Conservation (phyloP, 2,797 vertebrate species). For the Harpagifer antarcticus region DNA sequence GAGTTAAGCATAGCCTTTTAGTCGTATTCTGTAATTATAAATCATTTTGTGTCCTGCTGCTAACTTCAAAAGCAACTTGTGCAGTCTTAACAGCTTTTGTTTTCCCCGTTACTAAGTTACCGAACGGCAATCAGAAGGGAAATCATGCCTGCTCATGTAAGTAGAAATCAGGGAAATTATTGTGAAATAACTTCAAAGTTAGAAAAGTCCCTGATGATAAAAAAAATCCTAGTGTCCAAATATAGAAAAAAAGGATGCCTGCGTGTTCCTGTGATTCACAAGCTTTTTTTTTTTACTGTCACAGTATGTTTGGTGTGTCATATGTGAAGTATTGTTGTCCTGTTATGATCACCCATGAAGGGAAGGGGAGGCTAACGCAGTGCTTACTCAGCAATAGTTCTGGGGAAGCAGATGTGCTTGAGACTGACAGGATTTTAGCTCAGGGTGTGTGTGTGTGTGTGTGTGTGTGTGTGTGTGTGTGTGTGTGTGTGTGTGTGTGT, state of each 20-base stretch:
- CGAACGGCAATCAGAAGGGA: constrained; percentile 29
- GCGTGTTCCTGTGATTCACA: neutral
- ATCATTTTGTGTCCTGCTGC: constrained; percentile 34
- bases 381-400: constrained; percentile 73
- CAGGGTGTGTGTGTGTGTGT: constrained; percentile 8
- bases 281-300: neutral
- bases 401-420: constrained; percentile 76
- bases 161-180: constrained; percentile 17
- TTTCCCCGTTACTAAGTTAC: constrained; percentile 19
- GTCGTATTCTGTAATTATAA: constrained; percentile 51
- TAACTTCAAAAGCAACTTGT: constrained; percentile 49
- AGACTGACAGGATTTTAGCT: constrained; percentile 62
- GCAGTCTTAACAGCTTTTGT: constrained; percentile 34
- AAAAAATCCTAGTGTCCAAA: constrained; percentile 4
- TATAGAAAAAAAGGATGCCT: constrained; percentile 1
- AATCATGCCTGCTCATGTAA: neutral
- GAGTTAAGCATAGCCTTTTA: constrained; percentile 43
- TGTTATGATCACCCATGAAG: constrained; percentile 58
- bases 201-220: constrained; percentile 15
- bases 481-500: constrained; percentile 28
- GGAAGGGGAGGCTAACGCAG: constrained; percentile 64
- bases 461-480: constrained; percentile 21
- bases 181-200: neutral
- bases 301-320: constrained; percentile 32
- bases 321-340: constrained; percentile 52